These are phyloP conservation scores for Resseliella maxima DNA, from an alignment of 2,888 invertebrate genomes.

Conservation along the genomic window DNA sequence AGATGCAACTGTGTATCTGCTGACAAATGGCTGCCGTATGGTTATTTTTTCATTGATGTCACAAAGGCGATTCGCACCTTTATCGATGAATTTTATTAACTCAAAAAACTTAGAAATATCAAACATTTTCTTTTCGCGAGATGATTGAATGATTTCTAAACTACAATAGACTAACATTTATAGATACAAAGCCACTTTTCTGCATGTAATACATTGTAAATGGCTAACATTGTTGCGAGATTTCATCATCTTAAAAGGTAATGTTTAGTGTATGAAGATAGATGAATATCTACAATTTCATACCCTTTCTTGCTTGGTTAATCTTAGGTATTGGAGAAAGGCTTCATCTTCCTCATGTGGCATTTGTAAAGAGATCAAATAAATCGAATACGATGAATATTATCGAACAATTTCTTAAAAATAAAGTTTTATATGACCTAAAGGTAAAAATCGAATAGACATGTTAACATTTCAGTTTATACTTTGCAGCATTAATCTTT, in stretches of 20 bases:
- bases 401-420: neutral
- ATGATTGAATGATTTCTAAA: neutral
- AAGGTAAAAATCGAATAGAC: neutral
- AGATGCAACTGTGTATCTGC: neutral
- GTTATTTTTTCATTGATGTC: neutral
- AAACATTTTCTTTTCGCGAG: neutral
- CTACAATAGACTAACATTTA: too few species aligned
- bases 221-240: neutral
- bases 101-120: neutral
- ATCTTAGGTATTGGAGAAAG: neutral
- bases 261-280: neutral
- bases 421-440: neutral
- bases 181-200: too few species aligned
- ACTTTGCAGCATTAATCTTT: neutral
- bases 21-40: conserved; percentile 32
- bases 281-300: neutral
- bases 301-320: neutral
- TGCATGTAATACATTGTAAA: too few species aligned
- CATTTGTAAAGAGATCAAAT: neutral
- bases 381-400: neutral
- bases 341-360: neutral
- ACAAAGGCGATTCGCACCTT: neutral
- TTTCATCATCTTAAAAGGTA: neutral
- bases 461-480: neutral
- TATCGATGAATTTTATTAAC: neutral